Evolutionary conservation across 2,113 vertebrate genomes (phyloP).

Genomic region (Petrocephalus microphthalmus): DNA sequence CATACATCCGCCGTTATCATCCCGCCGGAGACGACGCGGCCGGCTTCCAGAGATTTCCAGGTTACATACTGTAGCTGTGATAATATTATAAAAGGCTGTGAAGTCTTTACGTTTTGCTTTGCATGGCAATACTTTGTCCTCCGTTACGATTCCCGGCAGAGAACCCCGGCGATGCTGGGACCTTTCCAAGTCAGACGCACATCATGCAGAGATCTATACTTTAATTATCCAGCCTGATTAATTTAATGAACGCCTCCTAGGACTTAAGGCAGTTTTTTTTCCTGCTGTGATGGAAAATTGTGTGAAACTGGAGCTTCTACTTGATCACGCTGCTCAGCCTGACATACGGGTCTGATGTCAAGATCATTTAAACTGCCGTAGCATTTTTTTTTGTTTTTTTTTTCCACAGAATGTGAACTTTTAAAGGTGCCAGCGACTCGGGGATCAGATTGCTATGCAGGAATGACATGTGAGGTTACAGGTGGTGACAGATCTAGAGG

Average conservation of each 20-base stretch:
- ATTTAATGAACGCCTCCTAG: background rate
- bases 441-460: slow-evolving; percentile 1
- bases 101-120: background rate
- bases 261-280: background rate
- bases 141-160: background rate
- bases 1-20: background rate
- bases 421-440: background rate
- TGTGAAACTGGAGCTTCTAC: background rate
- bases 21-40: background rate
- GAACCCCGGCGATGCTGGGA: background rate
- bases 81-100: background rate
- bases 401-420: background rate
- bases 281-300: background rate
- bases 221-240: background rate
- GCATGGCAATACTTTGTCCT: background rate
- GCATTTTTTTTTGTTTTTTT: background rate
- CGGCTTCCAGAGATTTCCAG: background rate
- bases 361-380: background rate
- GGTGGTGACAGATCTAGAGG: background rate
- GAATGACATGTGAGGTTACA: background rate
- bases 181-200: background rate
- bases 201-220: background rate
- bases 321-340: background rate
- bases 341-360: background rate
- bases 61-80: background rate